Evolutionary conservation across 2,797 vertebrate genomes (phyloP), one percentile per base, ranked within the genome.

Genomic region (Chelidonichthys spinosus): DNA sequence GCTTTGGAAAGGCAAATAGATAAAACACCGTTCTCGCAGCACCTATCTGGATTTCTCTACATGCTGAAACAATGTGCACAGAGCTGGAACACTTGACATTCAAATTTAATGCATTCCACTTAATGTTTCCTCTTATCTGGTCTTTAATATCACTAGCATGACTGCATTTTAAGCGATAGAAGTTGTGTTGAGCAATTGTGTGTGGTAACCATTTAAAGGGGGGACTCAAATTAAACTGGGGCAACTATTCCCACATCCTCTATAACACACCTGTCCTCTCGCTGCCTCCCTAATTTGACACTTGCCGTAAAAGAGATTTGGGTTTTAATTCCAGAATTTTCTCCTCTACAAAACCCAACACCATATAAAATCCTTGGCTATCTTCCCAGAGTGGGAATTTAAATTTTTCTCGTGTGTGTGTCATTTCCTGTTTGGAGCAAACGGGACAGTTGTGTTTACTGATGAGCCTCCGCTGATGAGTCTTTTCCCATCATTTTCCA

Each of bases 381-480:
- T 69, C 14, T 0, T 62, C 56, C 62, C 39, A 47, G 44, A 60
- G 65, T 58, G 49, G 25, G 59, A 79, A 69, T 63, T 33, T 25
- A 25, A 54, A 25, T 32, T 37, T 37, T 58, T 39, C 64, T 35
- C 25, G 2, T 60, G 36, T 33, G n/a, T 32, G 33, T 69, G 72
- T 80, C 66, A 75, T 82, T 87, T 92, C 90, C 90, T 92, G 86
- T 90, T 84, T 86, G 72, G 63, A 71, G 47, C 63, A 79, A 83
- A 79, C 55, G 7, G 73, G 56, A 50, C 58, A 7, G 49, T 79
- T 14, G 52, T 87, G 86, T 91, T 89, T 90, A 90, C 83, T 76
- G 87, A 84, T 64, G 76, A 77, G 65, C 73, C 69, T 75, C 71
- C 76, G 64, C 76, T 89, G 84, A 87, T 87, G 82, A 79, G 63